These are phyloP conservation scores for Myotis lucifugus DNA, from an alignment of 2,113 vertebrate species.

Conservation along the genomic window DNA sequence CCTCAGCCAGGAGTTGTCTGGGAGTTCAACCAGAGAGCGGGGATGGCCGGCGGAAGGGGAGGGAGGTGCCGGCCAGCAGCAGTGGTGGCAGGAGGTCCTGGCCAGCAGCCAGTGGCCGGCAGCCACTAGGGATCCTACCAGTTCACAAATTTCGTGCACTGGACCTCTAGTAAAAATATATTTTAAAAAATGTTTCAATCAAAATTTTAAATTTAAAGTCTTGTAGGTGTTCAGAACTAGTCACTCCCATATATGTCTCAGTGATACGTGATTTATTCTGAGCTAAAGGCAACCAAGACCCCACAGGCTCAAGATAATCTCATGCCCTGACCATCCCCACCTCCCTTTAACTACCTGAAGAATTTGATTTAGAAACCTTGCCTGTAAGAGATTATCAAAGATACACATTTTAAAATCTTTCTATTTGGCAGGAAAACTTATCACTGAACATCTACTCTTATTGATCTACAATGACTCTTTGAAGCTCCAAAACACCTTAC, in stretches of 20 bases:
- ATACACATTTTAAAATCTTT: background rate
- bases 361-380: background rate
- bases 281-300: background rate
- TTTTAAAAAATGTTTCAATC: too few species aligned
- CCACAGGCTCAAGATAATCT: background rate
- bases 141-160: too few species aligned
- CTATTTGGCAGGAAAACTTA: background rate
- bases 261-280: background rate
- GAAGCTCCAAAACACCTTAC: background rate
- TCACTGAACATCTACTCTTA: background rate
- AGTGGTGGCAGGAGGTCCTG: too few species aligned
- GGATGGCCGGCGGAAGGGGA: too few species aligned
- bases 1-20: too few species aligned
- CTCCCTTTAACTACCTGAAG: background rate
- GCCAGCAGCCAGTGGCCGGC: too few species aligned
- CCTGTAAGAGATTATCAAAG: background rate
- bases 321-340: background rate
- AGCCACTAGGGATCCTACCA: too few species aligned
- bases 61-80: too few species aligned
- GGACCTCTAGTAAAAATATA: too few species aligned
- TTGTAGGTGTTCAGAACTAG: background rate
- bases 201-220: constrained; percentile 5
- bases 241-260: background rate
- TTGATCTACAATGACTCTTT: background rate
- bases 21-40: too few species aligned